phyloP scores from a whole-genome alignment of 2,797 vertebrate species.

The Anas bahamensis region DNA sequence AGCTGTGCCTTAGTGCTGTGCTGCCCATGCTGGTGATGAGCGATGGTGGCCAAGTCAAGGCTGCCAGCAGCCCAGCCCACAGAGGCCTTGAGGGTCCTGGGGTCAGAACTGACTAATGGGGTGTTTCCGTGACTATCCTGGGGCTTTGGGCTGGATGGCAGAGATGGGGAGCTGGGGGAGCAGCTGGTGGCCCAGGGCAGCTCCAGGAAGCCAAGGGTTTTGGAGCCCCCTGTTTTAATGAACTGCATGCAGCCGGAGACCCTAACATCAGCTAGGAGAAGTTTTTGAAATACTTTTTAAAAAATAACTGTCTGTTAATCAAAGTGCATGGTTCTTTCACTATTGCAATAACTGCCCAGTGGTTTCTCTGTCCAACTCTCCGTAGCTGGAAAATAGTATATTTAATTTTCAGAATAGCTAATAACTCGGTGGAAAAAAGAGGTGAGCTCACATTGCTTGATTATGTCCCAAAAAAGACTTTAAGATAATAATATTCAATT shows the following conservation, averaged over 20 bases:
- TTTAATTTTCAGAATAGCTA: background rate
- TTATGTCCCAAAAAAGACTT: background rate
- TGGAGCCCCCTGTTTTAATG: background rate
- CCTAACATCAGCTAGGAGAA: background rate
- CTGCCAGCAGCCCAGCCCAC: constrained; percentile 69
- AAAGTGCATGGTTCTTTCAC: background rate
- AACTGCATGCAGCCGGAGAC: background rate
- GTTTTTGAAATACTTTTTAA: background rate
- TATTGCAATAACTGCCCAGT: background rate
- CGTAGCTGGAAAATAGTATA: background rate
- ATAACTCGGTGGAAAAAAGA: background rate
- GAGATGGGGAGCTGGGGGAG: background rate
- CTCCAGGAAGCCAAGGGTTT: background rate
- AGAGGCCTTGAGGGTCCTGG: no score
- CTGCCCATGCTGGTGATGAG: no score
- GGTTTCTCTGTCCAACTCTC: background rate
- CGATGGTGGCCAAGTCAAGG: constrained; percentile 59
- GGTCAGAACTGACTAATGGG: no score
- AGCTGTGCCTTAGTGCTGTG: no score
- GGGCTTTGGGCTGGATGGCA: no score
- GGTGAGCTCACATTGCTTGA: background rate
- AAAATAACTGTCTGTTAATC: background rate
- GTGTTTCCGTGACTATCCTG: no score
- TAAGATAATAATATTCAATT: background rate
- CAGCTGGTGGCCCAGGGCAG: background rate